Percentiles rank a stretch among this genome's conserved stretches.
Evolutionary conservation across 2,113 vertebrate species (phyloP).

Genomic region (Elachura formosa): DNA sequence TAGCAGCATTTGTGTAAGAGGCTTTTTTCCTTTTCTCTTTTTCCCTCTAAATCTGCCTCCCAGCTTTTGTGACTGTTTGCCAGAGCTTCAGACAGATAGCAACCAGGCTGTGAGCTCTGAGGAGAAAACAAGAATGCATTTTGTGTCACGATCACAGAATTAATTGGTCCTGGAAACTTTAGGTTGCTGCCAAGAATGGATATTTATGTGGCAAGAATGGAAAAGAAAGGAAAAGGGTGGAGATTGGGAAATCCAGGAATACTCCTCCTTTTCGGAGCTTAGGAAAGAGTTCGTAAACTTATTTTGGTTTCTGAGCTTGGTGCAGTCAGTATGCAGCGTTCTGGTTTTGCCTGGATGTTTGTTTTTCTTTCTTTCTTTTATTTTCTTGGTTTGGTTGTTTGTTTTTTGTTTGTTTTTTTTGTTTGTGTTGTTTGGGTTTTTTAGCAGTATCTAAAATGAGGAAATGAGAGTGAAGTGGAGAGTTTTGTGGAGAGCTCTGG

Average conservation of each 20-base stretch:
- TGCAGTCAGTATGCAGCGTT: not conserved
- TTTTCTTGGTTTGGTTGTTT: not conserved
- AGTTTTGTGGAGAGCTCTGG: not conserved
- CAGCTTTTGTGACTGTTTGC: not conserved
- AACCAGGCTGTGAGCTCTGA: not conserved
- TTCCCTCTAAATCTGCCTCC: not conserved
- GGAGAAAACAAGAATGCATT: conserved; percentile 10
- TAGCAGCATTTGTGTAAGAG: not conserved
- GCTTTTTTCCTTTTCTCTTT: not conserved
- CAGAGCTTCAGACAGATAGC: not conserved
- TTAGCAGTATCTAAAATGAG: not conserved
- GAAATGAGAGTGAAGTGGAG: not conserved
- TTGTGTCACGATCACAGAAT: not conserved
- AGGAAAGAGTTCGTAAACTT: not conserved
- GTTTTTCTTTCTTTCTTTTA: too few species aligned
- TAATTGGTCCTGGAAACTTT: conserved; percentile 1
- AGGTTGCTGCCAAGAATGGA: not conserved
- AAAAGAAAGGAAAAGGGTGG: conserved; percentile 10
- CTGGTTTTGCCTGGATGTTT: not conserved
- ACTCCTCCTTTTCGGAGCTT: not conserved
- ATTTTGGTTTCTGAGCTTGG: not conserved
- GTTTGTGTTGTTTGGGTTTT: not conserved
- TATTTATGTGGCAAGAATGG: conserved; percentile 39
- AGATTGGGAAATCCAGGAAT: conserved; percentile 21
- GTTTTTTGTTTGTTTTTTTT: not conserved